phyloP scores from a whole-genome alignment of 1,140 invertebrate genomes.

The Caerostris darwini region DNA sequence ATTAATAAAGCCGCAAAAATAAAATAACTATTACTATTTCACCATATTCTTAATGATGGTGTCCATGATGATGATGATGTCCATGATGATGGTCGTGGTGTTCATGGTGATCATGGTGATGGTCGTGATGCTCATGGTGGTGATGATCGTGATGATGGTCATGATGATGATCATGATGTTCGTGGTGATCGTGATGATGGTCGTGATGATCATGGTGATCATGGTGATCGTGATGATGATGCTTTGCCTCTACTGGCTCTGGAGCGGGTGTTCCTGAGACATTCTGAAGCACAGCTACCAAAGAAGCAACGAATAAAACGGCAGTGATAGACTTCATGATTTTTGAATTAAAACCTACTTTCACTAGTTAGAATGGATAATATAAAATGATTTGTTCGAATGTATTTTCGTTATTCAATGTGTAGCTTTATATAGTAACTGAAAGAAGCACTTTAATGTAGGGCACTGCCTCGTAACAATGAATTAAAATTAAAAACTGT shows the following conservation, averaged over 20 bases:
- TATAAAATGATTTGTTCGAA: no score
- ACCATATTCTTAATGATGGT: no score
- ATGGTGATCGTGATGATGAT: not conserved
- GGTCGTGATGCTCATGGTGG: not conserved
- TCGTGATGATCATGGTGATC: not conserved
- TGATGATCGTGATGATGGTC: not conserved
- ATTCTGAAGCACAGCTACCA: not conserved
- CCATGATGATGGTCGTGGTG: not conserved
- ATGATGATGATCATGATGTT: no score
- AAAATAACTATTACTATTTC: no score
- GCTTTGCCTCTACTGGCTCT: not conserved
- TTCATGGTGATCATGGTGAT: not conserved
- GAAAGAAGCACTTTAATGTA: no score
- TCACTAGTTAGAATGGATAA: no score
- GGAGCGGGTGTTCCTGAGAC: not conserved
- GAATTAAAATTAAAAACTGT: no score
- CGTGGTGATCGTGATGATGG: no score
- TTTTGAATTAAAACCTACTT: not conserved
- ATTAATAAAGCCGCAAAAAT: no score
- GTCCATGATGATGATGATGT: not conserved
- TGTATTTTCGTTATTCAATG: no score
- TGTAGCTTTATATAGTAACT: no score
- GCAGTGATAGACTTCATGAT: not conserved
- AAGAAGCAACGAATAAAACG: not conserved
- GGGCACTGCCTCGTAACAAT: no score